Evolutionary conservation across 2,888 invertebrate species (phyloP), one percentile per base, ranked within the genome.

Genomic region (Nomada ferruginata): DNA sequence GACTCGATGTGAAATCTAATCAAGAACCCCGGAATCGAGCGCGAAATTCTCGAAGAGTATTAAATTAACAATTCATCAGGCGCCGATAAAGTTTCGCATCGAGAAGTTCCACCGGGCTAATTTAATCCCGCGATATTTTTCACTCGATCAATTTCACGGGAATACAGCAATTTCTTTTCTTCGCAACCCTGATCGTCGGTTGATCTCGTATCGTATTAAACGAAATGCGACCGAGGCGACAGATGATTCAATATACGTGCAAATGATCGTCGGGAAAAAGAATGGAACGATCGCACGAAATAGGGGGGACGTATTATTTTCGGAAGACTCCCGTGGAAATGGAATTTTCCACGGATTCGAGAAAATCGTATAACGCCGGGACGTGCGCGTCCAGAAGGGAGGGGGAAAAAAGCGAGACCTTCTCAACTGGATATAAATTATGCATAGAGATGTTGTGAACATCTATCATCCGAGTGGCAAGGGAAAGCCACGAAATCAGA

Each of bases 221-320:
- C 5, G 36, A 36, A 36, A 36, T 36, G 36, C 36, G 36, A 36
- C 36, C 36, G 5, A 7, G 36, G 36, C 47, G 47, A 47, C 47
- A 13, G 47, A 47, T 47, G 47, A 60, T 70, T 70, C 70, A 50
- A 70, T 60, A 70, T 50, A 15, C 29, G 20, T 36, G 50, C 29
- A 47, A 47, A 9, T 15, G 26, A 15, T 47, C 10, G n/a, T 18
- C 20, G 11, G n/a, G 20, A 26, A 36, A 70, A 23, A 36, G 60
- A 29, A 60, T 60, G 13, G 29, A 13, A 5, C n/a, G 13, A 70
- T 50, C 20, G 10, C 7, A 36, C 0, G 0, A 70, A 23, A 18
- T 1, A n/a, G 3, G 3, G 18, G 11, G 20, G 0, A 29, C 15
- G 70, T 29, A 70, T 60, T 60, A 70, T 60, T 60, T 60, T 47